These are phyloP conservation scores for Andrena bicolor DNA, from an alignment of 2,888 invertebrate species.

Conservation along the genomic window DNA sequence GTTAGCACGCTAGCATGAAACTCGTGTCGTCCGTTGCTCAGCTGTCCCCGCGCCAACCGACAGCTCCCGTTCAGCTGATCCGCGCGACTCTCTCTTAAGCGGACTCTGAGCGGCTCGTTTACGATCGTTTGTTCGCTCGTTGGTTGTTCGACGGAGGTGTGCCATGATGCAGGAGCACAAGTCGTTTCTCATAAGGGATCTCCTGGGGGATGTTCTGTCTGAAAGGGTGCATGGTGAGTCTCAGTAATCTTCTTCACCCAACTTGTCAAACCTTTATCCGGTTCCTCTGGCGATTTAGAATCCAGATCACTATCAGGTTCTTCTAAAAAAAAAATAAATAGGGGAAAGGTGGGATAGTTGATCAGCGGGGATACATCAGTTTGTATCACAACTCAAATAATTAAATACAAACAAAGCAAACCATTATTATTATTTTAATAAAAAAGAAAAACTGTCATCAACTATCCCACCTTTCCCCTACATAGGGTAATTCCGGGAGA, in stretches of 20 bases:
- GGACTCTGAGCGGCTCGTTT: too few relatives aligned
- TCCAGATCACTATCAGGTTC: background rate
- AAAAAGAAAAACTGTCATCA: too few relatives aligned
- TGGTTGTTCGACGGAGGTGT: constrained; percentile 3
- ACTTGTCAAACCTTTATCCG: background rate
- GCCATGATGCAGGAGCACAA: constrained; percentile 86
- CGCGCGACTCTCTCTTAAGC: background rate
- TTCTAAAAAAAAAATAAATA: background rate
- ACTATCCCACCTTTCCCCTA: too few relatives aligned
- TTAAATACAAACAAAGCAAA: too few relatives aligned
- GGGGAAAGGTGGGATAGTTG: too few relatives aligned
- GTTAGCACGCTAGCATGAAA: constrained; percentile 73
- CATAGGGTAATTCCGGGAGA: too few relatives aligned
- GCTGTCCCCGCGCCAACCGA: constrained; percentile 40
- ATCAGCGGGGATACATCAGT: too few relatives aligned
- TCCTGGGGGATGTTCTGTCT: constrained; percentile 91
- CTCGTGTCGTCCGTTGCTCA: constrained; percentile 27
- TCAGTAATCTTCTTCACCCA: too few relatives aligned
- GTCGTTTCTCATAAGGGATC: constrained; percentile 94
- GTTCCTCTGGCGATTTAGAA: background rate
- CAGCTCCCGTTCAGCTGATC: constrained; percentile 6
- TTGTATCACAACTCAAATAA: too few relatives aligned
- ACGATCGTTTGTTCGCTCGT: background rate
- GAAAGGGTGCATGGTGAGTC: constrained; percentile 86
- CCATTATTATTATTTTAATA: too few relatives aligned